Base-by-base conservation (phyloP, 2,888 invertebrate species). In the Mesorhabditis belari region DNA sequence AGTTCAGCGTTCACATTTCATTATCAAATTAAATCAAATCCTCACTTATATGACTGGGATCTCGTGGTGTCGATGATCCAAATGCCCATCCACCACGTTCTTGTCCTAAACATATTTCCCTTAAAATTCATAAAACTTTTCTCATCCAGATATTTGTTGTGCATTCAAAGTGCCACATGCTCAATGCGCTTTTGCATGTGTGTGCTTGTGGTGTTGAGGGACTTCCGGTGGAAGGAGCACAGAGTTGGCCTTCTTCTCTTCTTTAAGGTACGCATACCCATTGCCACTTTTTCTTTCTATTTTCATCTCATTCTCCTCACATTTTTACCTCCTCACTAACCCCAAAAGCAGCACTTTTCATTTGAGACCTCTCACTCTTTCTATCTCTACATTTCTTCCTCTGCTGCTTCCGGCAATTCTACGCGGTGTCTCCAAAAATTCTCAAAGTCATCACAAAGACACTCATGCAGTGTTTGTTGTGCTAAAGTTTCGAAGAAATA, bases 61-160 rank as follows among this genome's bases (percentile, higher is more conserved):
- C 73, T 19, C 77, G 64, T 5, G 77, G 77, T 21, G 77, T 77
- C 35, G 75, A 77, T 5, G 75, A 75, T 21, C 77, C 77, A 52
- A 77, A 77, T 6, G 67, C 77, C 56, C 59, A 60, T 6, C 49
- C 27, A 9, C 51, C 19, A n/a, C 52, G 24, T 19, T 58, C 52
- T 27, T 49, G 19, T n/a, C 21, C 35, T 29, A 55, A 55, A 29
- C 21, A 23, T 53, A 19, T 23, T 23, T n/a, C n/a, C n/a, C n/a
- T n/a, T n/a, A n/a, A n/a, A n/a, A n/a, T n/a, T n/a, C n/a, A n/a
- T n/a, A n/a, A n/a, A n/a, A n/a, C n/a, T n/a, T n/a, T n/a, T n/a
- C n/a, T n/a, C n/a, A n/a, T n/a, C n/a, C n/a, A n/a, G n/a, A n/a
- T n/a, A n/a, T n/a, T n/a, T n/a, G n/a, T n/a, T n/a, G n/a, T n/a